phyloP scores from a whole-genome alignment of 1,140 invertebrate genomes.

The Orius laevigatus region DNA sequence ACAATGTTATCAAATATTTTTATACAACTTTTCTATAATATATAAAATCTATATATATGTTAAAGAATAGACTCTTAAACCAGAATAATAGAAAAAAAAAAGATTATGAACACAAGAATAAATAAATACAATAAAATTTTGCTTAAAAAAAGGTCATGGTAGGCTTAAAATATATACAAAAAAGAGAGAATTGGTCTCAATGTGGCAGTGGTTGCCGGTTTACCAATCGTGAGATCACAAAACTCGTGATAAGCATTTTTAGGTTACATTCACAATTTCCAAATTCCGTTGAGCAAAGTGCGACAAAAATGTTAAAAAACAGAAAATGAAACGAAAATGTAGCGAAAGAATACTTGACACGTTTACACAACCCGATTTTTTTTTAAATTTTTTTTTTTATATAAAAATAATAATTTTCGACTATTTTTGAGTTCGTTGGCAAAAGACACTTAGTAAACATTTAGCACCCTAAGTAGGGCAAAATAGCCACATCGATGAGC shows the following conservation, averaged over 20 bases:
- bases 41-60: conserved; percentile 9
- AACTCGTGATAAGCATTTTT: conserved; percentile 1
- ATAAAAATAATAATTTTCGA: conserved; percentile 16
- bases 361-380: conserved; percentile 11
- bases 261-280: not conserved
- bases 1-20: conserved; percentile 13
- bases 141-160: conserved; percentile 15
- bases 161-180: conserved; percentile 16
- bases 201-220: conserved; percentile 16
- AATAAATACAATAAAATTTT: conserved; percentile 10
- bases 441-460: conserved; percentile 19
- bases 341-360: not conserved
- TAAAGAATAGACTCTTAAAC: conserved; percentile 14
- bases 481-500: conserved; percentile 1
- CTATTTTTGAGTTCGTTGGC: conserved; percentile 18
- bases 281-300: not conserved
- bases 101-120: conserved; percentile 14
- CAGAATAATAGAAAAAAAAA: conserved; percentile 11
- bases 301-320: conserved; percentile 1
- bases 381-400: not conserved
- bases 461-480: conserved; percentile 5
- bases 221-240: conserved; percentile 16
- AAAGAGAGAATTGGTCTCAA: conserved; percentile 14
- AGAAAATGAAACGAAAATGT: conserved; percentile 12
- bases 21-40: conserved; percentile 14